Base-by-base conservation (phyloP, 2,888 invertebrate genomes). In the Heliconius cydno region DNA sequence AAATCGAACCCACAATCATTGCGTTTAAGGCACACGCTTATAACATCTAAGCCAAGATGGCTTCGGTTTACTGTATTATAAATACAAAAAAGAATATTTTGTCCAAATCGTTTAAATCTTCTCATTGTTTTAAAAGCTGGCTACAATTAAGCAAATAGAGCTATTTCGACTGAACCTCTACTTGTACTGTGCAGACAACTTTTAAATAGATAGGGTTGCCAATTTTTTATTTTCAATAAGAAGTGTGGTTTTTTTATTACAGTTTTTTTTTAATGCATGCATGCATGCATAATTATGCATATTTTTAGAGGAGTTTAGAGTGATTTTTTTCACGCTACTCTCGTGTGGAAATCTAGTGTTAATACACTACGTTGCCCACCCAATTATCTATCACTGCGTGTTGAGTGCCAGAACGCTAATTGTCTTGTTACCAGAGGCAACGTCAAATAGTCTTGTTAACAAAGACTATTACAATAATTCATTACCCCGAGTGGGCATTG, bases 91-190 rank as follows among this genome's bases (percentile, higher is more conserved):
- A 63, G 41, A 28, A 41, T 60, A 70, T 70, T 60, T 67, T 34
- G 52, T 41, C n/a, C 19, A 28, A 63, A 75, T 28, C n/a, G 57
- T 34, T 73, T 52, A 41, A 75, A 60, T 60, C 22, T 68, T 60
- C 68, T 70, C 77, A 68, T 77, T 77, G 75, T 75, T 75, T 75
- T 65, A 75, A 75, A 75, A 75, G 65, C 75, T 75, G 75, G 75
- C 38, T 75, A 75, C 75, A 75, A 75, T 75, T 75, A 75, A 75
- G 75, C 41, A 75, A 75, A 75, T 75, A 75, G 75, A 75, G 75
- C 75, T 75, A 75, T 75, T 75, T 75, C 65, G 28, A 46, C 75
- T 75, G 41, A 75, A 73, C 34, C 75, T 65, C 41, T 65, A 65
- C 75, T 75, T 75, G 75, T 28, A 63, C 28, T 25, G 75, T 65